Base-by-base conservation (phyloP, 2,113 vertebrate species). In the Python bivittatus region DNA sequence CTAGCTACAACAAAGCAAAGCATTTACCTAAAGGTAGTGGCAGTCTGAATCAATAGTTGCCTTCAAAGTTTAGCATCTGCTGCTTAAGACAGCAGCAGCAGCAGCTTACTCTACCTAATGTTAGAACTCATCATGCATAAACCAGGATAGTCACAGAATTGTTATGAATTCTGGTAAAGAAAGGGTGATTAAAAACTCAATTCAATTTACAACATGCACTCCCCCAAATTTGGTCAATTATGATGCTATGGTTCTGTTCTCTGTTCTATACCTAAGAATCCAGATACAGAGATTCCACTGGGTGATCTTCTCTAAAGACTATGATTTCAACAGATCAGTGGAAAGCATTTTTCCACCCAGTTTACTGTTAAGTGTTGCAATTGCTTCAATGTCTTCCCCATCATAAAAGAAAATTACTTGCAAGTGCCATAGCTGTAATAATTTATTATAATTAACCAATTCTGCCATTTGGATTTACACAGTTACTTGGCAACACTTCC, bases 361-460 rank as follows among this genome's bases (percentile, higher is more conserved):
- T 22, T 87, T 4, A 38, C 27, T 13, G 10, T n/a, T 57, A 22
- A 57, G n/a, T 53, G n/a, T n/a, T 22, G 29, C 42, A 68, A 44
- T 23, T 29, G 12, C 44, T 89, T 64, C 60, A 64, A 33, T 68
- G 13, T 29, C 60, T 53, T 72, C 53, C 20, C 25, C 44, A 15
- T 29, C 48, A 72, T n/a, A 72, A 89, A 33, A 15, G 61, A 72
- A 89, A 72, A n/a, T 52, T 22, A 83, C 22, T 56, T 84, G 13
- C 54, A 84, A 60, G 15, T 9, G n/a, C 7, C 23, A 44, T 13
- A 25, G 38, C 23, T n/a, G 17, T 53, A 38, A 25, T 33, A 90
- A 42, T n/a, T 89, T 44, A 83, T 83, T 90, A 72, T 12, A 84
- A 57, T 90, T 42, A 84, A 52, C n/a, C 22, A n/a, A 86, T 91